These are phyloP conservation scores for Diuraphis noxia DNA, from an alignment of 1,140 invertebrate species.

Conservation along the genomic window DNA sequence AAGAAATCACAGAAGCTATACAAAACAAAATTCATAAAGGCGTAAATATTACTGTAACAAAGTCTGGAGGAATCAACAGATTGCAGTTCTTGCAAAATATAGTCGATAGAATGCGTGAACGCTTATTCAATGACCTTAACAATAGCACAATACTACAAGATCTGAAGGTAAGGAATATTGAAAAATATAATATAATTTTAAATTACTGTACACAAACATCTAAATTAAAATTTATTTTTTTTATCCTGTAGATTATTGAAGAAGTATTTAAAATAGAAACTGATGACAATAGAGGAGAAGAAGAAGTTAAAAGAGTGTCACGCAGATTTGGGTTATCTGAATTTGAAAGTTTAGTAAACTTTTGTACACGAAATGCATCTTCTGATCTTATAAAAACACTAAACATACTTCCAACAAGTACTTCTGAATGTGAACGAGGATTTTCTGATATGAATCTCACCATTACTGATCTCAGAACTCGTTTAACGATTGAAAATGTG, in stretches of 20 bases:
- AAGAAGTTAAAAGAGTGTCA: not conserved
- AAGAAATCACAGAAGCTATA: not conserved
- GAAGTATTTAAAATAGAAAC: not conserved
- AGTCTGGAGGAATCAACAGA: not conserved
- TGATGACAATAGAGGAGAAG: not conserved
- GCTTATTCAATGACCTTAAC: not conserved
- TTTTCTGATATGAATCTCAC: not conserved
- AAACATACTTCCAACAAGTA: not conserved
- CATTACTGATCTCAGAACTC: not conserved
- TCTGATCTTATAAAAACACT: conserved; percentile 15
- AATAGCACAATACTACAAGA: not conserved
- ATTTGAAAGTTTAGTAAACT: conserved; percentile 15
- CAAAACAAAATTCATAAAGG: not conserved
- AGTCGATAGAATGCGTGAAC: not conserved
- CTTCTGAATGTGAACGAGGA: no score
- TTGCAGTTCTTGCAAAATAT: not conserved
- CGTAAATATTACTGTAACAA: not conserved
- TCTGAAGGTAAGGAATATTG: not conserved
- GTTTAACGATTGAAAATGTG: not conserved
- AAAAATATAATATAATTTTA: not conserved
- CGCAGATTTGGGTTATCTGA: not conserved
- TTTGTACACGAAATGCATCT: not conserved
- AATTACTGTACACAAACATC: not conserved
- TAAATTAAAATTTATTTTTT: not conserved
- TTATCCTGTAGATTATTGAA: not conserved